Evolutionary conservation across 1,140 invertebrate genomes (phyloP).

Genomic region (Saccostrea cuccullata): DNA sequence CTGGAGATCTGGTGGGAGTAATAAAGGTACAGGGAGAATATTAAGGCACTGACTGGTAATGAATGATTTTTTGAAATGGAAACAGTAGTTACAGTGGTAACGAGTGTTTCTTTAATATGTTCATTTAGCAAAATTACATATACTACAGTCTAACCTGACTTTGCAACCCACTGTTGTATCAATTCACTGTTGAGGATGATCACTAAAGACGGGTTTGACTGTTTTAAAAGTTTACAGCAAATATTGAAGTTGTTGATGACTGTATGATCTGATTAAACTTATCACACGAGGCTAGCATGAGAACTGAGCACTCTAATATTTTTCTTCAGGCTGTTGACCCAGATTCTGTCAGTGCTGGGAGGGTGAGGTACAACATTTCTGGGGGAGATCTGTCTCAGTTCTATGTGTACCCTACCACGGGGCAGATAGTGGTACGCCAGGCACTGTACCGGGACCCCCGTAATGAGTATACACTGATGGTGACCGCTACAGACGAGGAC

Average conservation of each 20-base stretch:
- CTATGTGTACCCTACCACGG: not conserved
- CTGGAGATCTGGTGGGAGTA: conserved; percentile 1
- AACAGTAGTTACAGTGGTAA: no score
- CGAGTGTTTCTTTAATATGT: no score
- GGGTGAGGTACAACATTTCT: conserved; percentile 7
- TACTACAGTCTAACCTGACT: not conserved
- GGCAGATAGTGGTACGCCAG: not conserved
- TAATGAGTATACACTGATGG: conserved; percentile 20
- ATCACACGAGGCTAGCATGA: not conserved
- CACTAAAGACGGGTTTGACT: not conserved
- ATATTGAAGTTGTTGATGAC: not conserved
- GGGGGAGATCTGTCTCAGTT: not conserved
- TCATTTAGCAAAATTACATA: no score
- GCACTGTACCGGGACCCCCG: not conserved
- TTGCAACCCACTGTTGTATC: not conserved
- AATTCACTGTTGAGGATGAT: not conserved
- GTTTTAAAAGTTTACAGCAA: not conserved
- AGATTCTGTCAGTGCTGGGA: not conserved
- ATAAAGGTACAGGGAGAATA: conserved; percentile 15
- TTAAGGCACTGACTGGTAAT: no score
- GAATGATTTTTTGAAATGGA: no score
- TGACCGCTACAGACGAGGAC: conserved; percentile 26
- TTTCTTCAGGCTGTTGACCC: not conserved
- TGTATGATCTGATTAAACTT: not conserved
- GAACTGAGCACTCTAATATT: not conserved